Conservation (phyloP, 2,888 invertebrate genomes). For the Empis livida region DNA sequence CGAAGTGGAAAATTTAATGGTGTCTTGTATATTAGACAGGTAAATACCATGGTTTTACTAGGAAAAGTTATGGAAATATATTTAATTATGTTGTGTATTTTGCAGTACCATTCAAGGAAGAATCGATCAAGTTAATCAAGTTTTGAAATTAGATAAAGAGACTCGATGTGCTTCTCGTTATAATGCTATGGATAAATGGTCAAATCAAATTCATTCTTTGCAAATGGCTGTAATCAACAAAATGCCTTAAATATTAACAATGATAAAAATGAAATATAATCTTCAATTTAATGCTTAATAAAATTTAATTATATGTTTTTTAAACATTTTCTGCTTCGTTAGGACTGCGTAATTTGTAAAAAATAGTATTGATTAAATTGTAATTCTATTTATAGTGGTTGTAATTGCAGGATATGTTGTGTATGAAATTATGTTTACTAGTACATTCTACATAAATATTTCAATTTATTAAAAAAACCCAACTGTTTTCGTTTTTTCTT, state of each 20-base stretch:
- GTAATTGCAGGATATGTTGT: too few relatives aligned
- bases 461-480: too few relatives aligned
- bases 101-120: conserved; percentile 69
- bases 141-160: conserved; percentile 72
- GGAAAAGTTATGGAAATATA: background rate
- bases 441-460: too few relatives aligned
- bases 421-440: too few relatives aligned
- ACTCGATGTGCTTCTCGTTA: conserved; percentile 77
- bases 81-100: background rate
- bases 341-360: too few relatives aligned
- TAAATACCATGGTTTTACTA: conserved; percentile 38
- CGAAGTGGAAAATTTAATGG: conserved; percentile 92
- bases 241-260: conserved; percentile 54
- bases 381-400: too few relatives aligned
- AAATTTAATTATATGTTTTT: too few relatives aligned
- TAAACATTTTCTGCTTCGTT: too few relatives aligned
- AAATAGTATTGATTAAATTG: too few relatives aligned
- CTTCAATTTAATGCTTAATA: background rate
- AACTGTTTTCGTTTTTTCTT: too few relatives aligned
- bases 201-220: conserved; percentile 73
- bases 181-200: conserved; percentile 92
- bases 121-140: conserved; percentile 89
- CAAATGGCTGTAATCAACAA: conserved; percentile 87
- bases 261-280: background rate
- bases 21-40: conserved; percentile 97